Evolutionary conservation across 2,797 vertebrate genomes (phyloP), one percentile per base, ranked within the genome.

Genomic region (Karalla daura): DNA sequence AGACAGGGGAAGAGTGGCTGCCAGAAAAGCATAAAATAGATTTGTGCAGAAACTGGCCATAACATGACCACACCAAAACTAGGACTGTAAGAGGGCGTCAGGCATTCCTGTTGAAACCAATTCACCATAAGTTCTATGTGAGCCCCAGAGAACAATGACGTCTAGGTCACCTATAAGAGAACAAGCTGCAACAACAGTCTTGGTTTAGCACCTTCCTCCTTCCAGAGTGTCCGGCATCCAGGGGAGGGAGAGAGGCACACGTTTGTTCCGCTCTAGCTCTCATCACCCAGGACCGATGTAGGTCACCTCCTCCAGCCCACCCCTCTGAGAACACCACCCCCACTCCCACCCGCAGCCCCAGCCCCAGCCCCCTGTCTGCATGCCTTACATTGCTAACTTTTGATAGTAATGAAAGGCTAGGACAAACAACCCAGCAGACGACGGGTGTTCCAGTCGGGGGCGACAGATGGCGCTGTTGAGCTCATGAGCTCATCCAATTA

Each of bases 351-450:
- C n/a, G n/a, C n/a, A n/a, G n/a, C n/a, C n/a, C n/a, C n/a, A n/a
- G n/a, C n/a, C 63, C 35, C 2, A 11, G 51, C 74, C 43, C 74
- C 41, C 30, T 69, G 86, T 86, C 83, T 81, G 79, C 86, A 81
- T 89, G 84, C 78, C 78, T 80, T 72, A 74, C 86, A 86, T 88
- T 84, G 64, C 86, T 75, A 84, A 86, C 86, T 86, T 88, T 83
- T 84, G 70, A 89, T 81, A 81, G 78, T 69, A 84, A 78, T 78
- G 58, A 86, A 77, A 82, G 66, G 61, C 52, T 28, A 83, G 51
- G 30, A 81, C 60, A 77, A 86, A 85, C 64, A 81, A 56, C 50
- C 63, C 47, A 40, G 18, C 56, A 32, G 43, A 72, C 43, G 30
- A 2, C 25, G n/a, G 3, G 7, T 60, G 53, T 84, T 78, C 51